Evolutionary conservation across 2,888 invertebrate species (phyloP).

Genomic region (Caenorhabditis doughertyi): DNA sequence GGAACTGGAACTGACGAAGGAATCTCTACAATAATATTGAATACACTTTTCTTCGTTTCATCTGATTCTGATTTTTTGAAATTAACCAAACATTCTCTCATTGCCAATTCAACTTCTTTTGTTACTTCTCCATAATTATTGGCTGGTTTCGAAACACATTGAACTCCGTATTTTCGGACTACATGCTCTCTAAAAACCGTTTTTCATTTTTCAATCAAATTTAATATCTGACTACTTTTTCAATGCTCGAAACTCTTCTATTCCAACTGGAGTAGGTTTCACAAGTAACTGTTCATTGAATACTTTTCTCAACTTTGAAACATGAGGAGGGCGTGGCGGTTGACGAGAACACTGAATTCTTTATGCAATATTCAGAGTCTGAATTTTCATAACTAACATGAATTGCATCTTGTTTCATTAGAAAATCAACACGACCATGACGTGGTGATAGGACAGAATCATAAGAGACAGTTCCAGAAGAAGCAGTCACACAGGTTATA

Average conservation of each 20-base stretch:
- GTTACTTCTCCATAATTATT: slow-evolving; percentile 3
- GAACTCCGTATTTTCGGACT: slow-evolving; percentile 1
- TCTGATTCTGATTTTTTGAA: slow-evolving; percentile 20
- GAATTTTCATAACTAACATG: background rate
- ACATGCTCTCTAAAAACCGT: slow-evolving; percentile 3
- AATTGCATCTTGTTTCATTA: background rate
- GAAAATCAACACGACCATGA: background rate
- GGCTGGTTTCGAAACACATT: background rate
- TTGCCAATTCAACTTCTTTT: slow-evolving; percentile 20
- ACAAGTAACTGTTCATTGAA: background rate
- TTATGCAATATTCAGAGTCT: background rate
- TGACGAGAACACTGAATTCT: slow-evolving; percentile 18
- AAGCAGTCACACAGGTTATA: slow-evolving; percentile 38
- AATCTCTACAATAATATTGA: slow-evolving; percentile 19
- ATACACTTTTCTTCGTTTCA: slow-evolving; percentile 2
- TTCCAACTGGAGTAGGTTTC: background rate
- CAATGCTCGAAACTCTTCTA: slow-evolving; percentile 11
- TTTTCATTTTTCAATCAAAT: background rate
- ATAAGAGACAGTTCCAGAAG: slow-evolving; percentile 46
- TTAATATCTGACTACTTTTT: background rate
- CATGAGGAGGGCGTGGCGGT: slow-evolving; percentile 31
- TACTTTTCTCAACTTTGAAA: slow-evolving; percentile 6
- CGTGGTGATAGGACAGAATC: slow-evolving; percentile 36
- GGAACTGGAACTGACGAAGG: slow-evolving; percentile 3
- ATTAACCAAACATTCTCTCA: slow-evolving; percentile 23